phyloP scores from a whole-genome alignment of 1,140 invertebrate species.

The Diorhabda elongata region DNA sequence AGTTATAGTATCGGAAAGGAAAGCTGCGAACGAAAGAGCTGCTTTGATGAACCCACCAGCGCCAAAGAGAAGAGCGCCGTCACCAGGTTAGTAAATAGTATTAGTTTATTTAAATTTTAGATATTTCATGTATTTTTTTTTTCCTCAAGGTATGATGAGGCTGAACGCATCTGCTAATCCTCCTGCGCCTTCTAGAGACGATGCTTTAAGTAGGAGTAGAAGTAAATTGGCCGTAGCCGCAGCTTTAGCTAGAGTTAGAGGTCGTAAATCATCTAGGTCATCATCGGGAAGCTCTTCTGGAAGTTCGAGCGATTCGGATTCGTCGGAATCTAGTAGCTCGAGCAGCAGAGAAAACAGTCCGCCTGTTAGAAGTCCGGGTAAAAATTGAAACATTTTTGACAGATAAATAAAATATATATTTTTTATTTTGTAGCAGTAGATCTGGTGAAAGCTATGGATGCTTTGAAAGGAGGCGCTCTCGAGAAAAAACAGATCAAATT shows the following conservation, averaged over 20 bases:
- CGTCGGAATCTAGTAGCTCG: conserved; percentile 47
- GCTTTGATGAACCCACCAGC: conserved; percentile 67
- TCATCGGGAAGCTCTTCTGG: conserved; percentile 51
- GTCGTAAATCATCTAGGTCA: conserved; percentile 47
- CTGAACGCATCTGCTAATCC: conserved; percentile 44
- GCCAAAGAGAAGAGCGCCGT: conserved; percentile 52
- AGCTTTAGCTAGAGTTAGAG: conserved; percentile 43
- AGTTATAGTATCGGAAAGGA: conserved; percentile 57
- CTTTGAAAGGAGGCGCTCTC: conserved; percentile 46
- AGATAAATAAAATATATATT: conserved; percentile 10
- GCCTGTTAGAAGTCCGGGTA: conserved; percentile 39
- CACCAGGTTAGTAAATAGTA: conserved; percentile 43
- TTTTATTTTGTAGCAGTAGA: conserved; percentile 22
- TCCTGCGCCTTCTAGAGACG: conserved; percentile 41
- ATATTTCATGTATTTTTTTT: background rate
- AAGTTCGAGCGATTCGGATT: conserved; percentile 49
- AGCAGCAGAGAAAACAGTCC: conserved; percentile 45
- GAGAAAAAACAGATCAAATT: conserved; percentile 71
- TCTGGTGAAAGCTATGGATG: conserved; percentile 51
- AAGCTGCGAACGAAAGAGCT: conserved; percentile 55
- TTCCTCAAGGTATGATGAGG: conserved; percentile 44
- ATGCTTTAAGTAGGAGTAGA: conserved; percentile 37
- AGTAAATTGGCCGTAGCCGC: conserved; percentile 42
- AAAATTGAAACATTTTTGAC: conserved; percentile 18
- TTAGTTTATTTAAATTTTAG: background rate